Evolutionary conservation across 1,140 invertebrate genomes (phyloP).

Genomic region (Teleopsis dalmanni): DNA sequence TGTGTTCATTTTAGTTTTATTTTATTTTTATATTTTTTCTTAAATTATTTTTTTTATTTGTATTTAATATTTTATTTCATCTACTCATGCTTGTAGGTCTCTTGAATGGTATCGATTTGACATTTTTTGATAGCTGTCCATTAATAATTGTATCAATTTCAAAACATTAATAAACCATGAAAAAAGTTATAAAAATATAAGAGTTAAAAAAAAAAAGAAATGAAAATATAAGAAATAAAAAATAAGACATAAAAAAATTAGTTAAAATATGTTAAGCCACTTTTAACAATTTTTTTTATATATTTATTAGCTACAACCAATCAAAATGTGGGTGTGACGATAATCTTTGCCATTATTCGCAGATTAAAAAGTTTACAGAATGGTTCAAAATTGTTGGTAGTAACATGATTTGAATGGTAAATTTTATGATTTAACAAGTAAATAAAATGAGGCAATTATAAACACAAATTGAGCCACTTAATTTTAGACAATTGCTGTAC

Average conservation of each 20-base stretch:
- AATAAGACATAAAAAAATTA: background rate
- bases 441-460: too few relatives aligned
- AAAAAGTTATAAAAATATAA: too few relatives aligned
- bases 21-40: background rate
- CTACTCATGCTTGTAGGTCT: background rate
- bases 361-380: too few relatives aligned
- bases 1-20: background rate
- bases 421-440: too few relatives aligned
- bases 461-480: too few relatives aligned
- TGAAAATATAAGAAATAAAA: too few relatives aligned
- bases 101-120: background rate
- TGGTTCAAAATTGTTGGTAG: too few relatives aligned
- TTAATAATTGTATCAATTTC: constrained; percentile 6
- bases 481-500: too few relatives aligned
- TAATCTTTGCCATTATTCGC: too few relatives aligned
- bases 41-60: background rate
- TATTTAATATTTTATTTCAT: background rate
- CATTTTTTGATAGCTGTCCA: constrained; percentile 5
- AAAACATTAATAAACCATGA: background rate
- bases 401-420: too few relatives aligned
- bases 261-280: background rate
- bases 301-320: background rate
- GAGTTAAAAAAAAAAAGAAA: too few relatives aligned
- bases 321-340: background rate
- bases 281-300: background rate